A percentile compares a stretch with the other conserved stretches of the same genome.
Conservation (phyloP, 35 echinoderm and acorn worm species). For the Hemicentrotus pulcherrimus region DNA sequence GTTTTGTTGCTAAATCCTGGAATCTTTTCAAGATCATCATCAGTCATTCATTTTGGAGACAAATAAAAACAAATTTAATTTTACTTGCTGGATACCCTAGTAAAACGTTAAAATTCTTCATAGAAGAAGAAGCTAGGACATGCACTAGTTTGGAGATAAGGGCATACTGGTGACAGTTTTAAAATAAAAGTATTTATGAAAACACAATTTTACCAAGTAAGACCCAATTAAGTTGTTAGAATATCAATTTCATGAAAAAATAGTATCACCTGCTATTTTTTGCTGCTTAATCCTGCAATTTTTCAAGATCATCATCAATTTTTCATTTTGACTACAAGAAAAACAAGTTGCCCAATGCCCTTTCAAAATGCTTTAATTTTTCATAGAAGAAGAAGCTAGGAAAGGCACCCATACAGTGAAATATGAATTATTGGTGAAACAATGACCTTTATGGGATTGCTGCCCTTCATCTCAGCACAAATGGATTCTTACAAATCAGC, state of each 20-base stretch:
- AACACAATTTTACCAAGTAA: no score
- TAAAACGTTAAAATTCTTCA: no score
- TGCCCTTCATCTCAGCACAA: background rate
- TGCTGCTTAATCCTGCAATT: background rate
- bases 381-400: background rate
- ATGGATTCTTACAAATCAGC: constrained; percentile 4
- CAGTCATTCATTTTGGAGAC: no score
- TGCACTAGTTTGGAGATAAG: no score
- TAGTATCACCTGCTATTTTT: background rate
- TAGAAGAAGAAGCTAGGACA: no score
- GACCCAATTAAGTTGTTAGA: no score
- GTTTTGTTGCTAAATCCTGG: no score
- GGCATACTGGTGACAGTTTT: no score
- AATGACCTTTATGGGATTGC: background rate
- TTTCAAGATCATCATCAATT: background rate
- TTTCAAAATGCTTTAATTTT: background rate
- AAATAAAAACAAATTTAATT: no score
- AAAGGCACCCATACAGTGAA: background rate
- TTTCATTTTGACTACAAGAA: background rate
- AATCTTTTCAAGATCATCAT: no score
- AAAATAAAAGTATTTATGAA: no score
- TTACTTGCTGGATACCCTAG: no score
- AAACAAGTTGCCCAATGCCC: background rate
- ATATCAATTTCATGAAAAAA: background rate
- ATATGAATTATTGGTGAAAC: background rate